Percentiles rank a stretch among this genome's conserved stretches.
These are phyloP conservation scores for Thecophora atra DNA, from an alignment of 2,888 invertebrate species.

Conservation along the genomic window DNA sequence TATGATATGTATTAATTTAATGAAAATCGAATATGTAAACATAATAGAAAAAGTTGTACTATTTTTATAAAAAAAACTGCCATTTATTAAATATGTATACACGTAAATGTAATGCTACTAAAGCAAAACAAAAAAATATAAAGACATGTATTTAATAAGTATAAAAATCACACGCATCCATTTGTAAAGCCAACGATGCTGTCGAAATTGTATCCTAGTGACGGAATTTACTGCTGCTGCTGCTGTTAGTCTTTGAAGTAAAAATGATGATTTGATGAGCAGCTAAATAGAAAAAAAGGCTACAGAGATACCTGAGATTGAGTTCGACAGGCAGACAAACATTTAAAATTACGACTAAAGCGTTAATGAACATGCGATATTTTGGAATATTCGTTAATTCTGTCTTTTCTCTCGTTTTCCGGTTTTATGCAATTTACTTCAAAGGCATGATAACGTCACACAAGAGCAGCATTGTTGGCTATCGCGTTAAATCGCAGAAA, in stretches of 20 bases:
- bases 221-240: no score
- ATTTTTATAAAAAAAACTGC: slow-evolving; percentile 37
- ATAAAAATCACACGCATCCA: slow-evolving; percentile 9
- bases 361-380: no score
- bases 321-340: no score
- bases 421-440: no score
- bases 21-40: slow-evolving; percentile 27
- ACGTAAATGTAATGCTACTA: slow-evolving; percentile 7
- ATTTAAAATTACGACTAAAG: no score
- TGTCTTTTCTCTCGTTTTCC: no score
- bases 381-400: no score
- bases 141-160: neutral
- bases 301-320: no score
- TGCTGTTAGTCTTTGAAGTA: no score
- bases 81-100: slow-evolving; percentile 25
- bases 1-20: slow-evolving; percentile 23
- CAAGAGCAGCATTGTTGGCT: neutral
- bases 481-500: neutral
- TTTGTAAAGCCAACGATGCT: slow-evolving; percentile 30
- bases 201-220: neutral
- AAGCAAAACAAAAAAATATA: neutral
- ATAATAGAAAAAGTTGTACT: slow-evolving; percentile 33
- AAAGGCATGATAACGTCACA: no score
- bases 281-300: no score
- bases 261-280: no score